Evolutionary conservation across 2,888 invertebrate species (phyloP), one percentile per base, ranked within the genome.

Genomic region (Cryptosula pallasiana): DNA sequence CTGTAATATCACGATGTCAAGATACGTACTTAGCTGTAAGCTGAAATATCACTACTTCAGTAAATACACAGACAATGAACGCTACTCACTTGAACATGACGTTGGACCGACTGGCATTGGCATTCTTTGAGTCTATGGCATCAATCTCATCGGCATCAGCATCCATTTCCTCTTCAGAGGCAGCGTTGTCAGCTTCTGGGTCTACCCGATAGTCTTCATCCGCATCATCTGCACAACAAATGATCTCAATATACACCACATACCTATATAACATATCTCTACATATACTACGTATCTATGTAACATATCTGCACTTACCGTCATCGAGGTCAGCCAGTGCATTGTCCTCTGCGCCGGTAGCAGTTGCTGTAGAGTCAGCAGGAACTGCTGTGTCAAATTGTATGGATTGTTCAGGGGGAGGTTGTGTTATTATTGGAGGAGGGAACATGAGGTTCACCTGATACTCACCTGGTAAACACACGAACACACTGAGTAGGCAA

Each of bases 101-200:
- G 1, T 32, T 25, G 9, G 63, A 63, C 2, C n/a, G 2, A 32
- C 34, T 63, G 3, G 27, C 3, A 27, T 63, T 27, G n/a, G 32
- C 32, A 9, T 27, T 9, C 34, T 13, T 5, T 25, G 63, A 25
- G 13, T 63, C 32, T 16, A 63, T 27, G 34, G 5, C 27, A 32
- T 57, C 57, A n/a, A 63, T 32, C 34, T 27, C 63, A 32, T 32
- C 63, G n/a, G 32, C 63, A 1, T 63, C 63, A 29, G 63, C 5
- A 5, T 63, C 63, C 32, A 63, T 63, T 32, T 63, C 63, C 27
- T 63, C 63, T 32, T 63, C 63, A n/a, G 57, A 57, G 63, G 27
- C 63, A 32, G 63, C 27, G 63, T 27, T 32, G 27, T 25, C 63
- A 63, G 5, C 32, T n/a, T 27, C 63, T 32, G 63, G 29, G 32